Base-by-base conservation (phyloP, 2,797 vertebrate genomes). In the Sylvia borin region DNA sequence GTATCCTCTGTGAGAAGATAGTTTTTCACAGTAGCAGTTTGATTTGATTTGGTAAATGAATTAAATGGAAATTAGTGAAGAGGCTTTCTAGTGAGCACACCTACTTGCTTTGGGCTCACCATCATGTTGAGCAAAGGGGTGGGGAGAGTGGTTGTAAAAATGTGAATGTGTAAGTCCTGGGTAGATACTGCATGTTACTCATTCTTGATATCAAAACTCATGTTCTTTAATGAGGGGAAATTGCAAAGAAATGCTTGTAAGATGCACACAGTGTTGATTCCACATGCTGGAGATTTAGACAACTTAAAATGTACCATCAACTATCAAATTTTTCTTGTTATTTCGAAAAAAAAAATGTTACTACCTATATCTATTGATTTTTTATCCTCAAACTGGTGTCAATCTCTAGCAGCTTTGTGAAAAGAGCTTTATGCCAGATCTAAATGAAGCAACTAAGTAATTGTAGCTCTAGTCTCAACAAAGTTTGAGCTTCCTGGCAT, bases 31-130 rank as follows among this genome's bases (percentile, higher is more conserved):
- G 90, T 80, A 80, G 76, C 70, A 42, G 43, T 92, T 94, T 84
- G 53, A 82, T 96, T 96, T 88, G 73, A 88, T 96, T 92, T 91
- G 65, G 43, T 83, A 85, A 92, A 84, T 92, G 10, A 93, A 85
- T 84, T 83, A 91, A 91, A 71, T 62, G 73, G 71, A 77, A 95
- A 84, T 90, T 58, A 81, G 34, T 55, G 68, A 88, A 79, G 67
- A 92, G 25, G 25, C 75, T 84, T 89, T 61, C 76, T 53, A 64
- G 50, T 80, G 43, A 70, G 89, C 67, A 53, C 14, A 45, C 31
- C 32, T 65, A 11, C 51, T 67, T 88, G 38, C 66, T 85, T 92
- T 77, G 66, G 25, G 50, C 55, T 88, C 27, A 34, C 31, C 16
- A 6, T 57, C 2, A 2, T 34, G 27, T 31, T 70, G 71, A 95